Evolutionary conservation across 2,797 vertebrate species (phyloP), one percentile per base, ranked within the genome.

Genomic region (Nothura maculosa): DNA sequence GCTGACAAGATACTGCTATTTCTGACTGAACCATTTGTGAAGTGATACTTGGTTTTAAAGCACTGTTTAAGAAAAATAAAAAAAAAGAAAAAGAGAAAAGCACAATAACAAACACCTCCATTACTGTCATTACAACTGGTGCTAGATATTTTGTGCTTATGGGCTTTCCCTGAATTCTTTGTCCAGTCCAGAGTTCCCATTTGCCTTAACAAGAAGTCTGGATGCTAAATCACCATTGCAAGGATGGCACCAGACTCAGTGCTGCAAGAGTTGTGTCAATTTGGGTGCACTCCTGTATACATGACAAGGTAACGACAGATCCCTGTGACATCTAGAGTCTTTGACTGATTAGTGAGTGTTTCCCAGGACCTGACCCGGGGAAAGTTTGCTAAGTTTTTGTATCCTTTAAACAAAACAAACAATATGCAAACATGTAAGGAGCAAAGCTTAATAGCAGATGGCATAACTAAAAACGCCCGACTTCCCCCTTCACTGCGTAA

Each of bases 241-340:
- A n/a, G 22, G 70, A n/a, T 13, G 11, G 6, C 28, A 55, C 13
- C 1, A 1, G 0, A 42, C 25, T 45, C 15, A 6, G 3, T 64
- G 21, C 32, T 30, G 12, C 2, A 45, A 36, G 12, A 52, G 63
- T 81, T 69, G 4, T 34, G 9, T n/a, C 52, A 24, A 18, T 67
- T 48, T 5, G 61, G 28, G 18, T 10, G 11, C 30, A 19, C 16
- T 58, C 45, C 5, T 10, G 28, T 12, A 34, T 25, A 61, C 3
- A 21, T 36, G 30, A 34, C 42, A 54, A 9, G 3, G 7, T 21
- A 70, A 7, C 28, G 10, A 15, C 8, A 68, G 8, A 3, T 25
- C 61, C 90, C 34, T 45, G 17, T 24, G 60, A 38, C 19, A 79
- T 8, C 28, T 86, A 43, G 62, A 69, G 36, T 54, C 10, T 54